Conservation (phyloP, 2,797 vertebrate species). For the Siniperca undulata region DNA sequence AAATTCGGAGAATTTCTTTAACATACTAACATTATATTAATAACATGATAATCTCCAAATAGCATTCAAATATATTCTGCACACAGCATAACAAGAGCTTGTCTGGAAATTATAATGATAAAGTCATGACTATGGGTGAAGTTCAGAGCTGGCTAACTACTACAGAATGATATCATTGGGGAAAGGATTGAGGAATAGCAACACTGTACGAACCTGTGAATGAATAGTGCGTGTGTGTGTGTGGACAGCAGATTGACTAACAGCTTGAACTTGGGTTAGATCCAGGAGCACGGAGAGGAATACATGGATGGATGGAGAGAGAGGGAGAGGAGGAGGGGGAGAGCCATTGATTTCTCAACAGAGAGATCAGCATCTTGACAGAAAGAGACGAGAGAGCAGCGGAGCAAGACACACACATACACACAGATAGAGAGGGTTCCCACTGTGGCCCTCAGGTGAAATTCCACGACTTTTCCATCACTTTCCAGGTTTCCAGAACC, state of each 20-base stretch:
- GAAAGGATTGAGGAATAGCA: conserved; percentile 49
- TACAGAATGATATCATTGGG: conserved; percentile 40
- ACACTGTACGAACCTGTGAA: conserved; percentile 58
- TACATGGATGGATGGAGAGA: conserved; percentile 79
- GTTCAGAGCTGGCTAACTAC: conserved; percentile 30
- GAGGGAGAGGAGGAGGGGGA: conserved; percentile 48
- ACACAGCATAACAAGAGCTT: not conserved
- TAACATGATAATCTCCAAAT: not conserved
- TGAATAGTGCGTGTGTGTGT: conserved; percentile 57
- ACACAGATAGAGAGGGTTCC: conserved; percentile 37
- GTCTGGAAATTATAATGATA: conserved; percentile 5
- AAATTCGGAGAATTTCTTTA: not conserved
- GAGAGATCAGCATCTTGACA: conserved; percentile 83
- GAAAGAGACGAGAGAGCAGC: conserved; percentile 70
- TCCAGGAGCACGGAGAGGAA: conserved; percentile 76
- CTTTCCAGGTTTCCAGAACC: conserved; percentile 34
- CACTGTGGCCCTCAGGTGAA: conserved; percentile 58
- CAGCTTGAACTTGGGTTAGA: conserved; percentile 83
- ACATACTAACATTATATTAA: not conserved
- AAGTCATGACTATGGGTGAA: conserved; percentile 18
- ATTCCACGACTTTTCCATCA: conserved; percentile 53
- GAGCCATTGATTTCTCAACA: conserved; percentile 79
- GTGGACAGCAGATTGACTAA: conserved; percentile 83
- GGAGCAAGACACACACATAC: conserved; percentile 45
- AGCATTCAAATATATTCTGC: conserved; percentile 4